These are phyloP conservation scores for Ispidina lecontei DNA, from an alignment of 2,797 vertebrate genomes.

Conservation along the genomic window DNA sequence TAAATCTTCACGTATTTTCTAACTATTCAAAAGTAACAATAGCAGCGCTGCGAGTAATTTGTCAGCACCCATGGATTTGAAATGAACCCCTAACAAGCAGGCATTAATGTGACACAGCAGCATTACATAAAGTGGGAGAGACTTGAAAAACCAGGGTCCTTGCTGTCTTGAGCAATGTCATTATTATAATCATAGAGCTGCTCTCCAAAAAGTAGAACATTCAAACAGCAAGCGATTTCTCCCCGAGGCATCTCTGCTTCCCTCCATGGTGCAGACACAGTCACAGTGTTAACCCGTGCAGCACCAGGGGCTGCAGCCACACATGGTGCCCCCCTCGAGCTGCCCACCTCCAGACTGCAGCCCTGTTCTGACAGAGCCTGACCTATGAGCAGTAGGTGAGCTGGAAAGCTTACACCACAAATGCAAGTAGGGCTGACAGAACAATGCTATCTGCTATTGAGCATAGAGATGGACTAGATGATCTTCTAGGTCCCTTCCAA, in stretches of 20 bases:
- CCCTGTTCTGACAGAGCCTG: background rate
- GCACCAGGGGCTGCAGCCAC: background rate
- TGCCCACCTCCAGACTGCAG: fast-evolving
- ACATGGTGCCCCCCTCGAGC: fast-evolving
- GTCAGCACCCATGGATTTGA: conserved; percentile 63
- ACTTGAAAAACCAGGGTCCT: conserved; percentile 47
- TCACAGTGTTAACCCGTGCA: background rate
- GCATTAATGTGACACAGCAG: conserved; percentile 49
- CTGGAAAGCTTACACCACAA: background rate
- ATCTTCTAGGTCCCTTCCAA: too few species aligned
- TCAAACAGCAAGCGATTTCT: conserved; percentile 35
- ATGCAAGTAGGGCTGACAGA: background rate
- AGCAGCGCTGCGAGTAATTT: conserved; percentile 26
- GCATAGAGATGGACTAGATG: background rate
- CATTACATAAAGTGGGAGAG: conserved; percentile 48
- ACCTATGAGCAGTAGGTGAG: background rate
- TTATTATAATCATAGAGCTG: conserved; percentile 48
- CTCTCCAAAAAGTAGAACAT: conserved; percentile 63
- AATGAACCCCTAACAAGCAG: conserved; percentile 47
- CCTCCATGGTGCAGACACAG: background rate
- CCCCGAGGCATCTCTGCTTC: background rate
- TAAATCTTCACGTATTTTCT: conserved; percentile 48
- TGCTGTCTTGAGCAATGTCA: conserved; percentile 52
- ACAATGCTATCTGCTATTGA: background rate
- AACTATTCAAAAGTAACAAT: conserved; percentile 40